These are phyloP conservation scores for Cerceris rybyensis DNA, from an alignment of 2,888 invertebrate genomes.

Conservation along the genomic window DNA sequence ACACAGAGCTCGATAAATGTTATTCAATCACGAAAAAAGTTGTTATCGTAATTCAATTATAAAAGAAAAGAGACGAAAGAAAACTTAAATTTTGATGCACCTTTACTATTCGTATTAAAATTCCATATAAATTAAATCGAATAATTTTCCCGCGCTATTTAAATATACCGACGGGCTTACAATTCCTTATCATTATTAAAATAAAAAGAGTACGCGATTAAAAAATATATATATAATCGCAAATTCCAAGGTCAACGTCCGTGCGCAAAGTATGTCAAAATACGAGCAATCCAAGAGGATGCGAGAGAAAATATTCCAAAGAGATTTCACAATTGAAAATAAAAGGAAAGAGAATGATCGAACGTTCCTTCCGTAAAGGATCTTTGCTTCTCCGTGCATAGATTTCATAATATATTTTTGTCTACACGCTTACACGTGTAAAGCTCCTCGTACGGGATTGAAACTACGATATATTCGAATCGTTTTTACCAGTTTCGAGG, in stretches of 20 bases:
- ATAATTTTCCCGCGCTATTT: background rate
- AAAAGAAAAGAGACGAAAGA: too few species aligned
- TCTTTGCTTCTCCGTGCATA: slow-evolving; percentile 44
- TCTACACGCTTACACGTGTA: slow-evolving; percentile 43
- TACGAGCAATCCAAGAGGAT: background rate
- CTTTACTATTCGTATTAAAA: too few species aligned
- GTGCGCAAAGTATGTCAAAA: slow-evolving; percentile 10
- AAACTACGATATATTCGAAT: slow-evolving; percentile 33
- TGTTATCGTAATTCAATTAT: too few species aligned
- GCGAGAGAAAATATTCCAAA: background rate
- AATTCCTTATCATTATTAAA: too few species aligned
- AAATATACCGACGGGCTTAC: too few species aligned
- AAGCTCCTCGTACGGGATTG: slow-evolving; percentile 13
- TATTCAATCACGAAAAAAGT: too few species aligned
- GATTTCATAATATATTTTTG: slow-evolving; percentile 47
- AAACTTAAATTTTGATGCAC: too few species aligned
- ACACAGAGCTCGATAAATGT: too few species aligned
- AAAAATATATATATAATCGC: slow-evolving; percentile 6
- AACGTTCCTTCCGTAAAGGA: slow-evolving; percentile 33
- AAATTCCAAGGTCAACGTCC: slow-evolving; percentile 6
- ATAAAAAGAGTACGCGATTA: background rate
- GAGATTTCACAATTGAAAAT: background rate
- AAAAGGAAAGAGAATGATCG: background rate
- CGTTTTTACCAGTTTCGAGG: slow-evolving; percentile 46
- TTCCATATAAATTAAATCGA: too few species aligned